These are phyloP conservation scores for Drosophila willistoni DNA, from an alignment of 1,140 invertebrate genomes.

Conservation along the genomic window DNA sequence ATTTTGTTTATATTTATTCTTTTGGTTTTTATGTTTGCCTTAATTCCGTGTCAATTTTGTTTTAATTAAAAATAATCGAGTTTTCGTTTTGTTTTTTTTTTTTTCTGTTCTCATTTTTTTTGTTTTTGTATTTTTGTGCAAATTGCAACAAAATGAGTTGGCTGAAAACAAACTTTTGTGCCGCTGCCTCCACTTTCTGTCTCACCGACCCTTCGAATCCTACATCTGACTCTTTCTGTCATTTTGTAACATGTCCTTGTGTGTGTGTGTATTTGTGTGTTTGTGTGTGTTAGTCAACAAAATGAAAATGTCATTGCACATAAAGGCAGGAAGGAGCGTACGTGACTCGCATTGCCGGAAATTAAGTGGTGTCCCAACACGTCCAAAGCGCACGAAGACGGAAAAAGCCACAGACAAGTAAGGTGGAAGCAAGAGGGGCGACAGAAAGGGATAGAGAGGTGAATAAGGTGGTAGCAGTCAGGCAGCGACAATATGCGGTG, in stretches of 20 bases:
- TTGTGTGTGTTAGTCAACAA: conserved; percentile 54
- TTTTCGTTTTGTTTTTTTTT: conserved; percentile 25
- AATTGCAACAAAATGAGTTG: conserved; percentile 75
- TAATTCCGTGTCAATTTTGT: conserved; percentile 49
- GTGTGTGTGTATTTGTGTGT: background rate
- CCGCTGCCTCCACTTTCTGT: background rate
- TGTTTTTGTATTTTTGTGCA: conserved; percentile 47
- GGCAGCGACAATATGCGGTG: conserved; percentile 33
- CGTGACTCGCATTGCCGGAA: conserved; percentile 74
- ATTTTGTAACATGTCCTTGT: conserved; percentile 67
- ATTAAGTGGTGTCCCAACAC: conserved; percentile 74
- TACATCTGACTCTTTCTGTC: conserved; percentile 26
- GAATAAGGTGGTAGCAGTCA: conserved; percentile 8
- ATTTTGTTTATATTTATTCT: background rate
- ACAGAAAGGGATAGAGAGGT: background rate
- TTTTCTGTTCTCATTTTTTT: background rate
- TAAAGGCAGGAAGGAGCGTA: conserved; percentile 72
- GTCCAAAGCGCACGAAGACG: conserved; percentile 66
- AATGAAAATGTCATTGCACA: conserved; percentile 75
- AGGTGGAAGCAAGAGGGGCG: background rate
- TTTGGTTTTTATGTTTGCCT: conserved; percentile 6
- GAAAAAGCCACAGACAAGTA: conserved; percentile 54
- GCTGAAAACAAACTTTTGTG: conserved; percentile 53
- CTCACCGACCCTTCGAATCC: background rate
- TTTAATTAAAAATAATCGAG: conserved; percentile 75